These are phyloP conservation scores for Neoniphon sammara DNA, from an alignment of 2,797 vertebrate species.

Conservation along the genomic window DNA sequence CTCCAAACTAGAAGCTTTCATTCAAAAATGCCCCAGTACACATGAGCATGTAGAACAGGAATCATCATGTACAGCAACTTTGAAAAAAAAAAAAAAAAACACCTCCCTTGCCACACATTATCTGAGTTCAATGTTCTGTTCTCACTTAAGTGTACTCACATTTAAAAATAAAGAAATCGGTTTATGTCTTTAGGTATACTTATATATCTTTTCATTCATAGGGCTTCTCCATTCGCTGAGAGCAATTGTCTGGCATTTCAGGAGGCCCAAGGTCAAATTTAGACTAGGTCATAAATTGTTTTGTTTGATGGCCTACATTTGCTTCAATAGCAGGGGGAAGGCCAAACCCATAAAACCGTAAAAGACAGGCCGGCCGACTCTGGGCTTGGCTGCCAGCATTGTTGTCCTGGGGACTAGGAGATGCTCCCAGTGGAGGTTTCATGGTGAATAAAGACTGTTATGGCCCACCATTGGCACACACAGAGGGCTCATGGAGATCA, in stretches of 20 bases:
- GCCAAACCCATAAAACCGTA: conserved; percentile 85
- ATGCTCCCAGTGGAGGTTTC: conserved; percentile 76
- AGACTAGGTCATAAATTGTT: conserved; percentile 83
- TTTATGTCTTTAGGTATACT: conserved; percentile 52
- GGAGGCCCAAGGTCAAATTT: conserved; percentile 87
- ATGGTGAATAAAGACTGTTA: conserved; percentile 79
- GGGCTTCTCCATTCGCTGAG: conserved; percentile 66
- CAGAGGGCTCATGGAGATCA: conserved; percentile 71
- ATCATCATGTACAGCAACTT: conserved; percentile 31
- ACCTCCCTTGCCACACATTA: conserved; percentile 14
- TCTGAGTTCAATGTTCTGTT: conserved; percentile 23
- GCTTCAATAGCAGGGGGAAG: conserved; percentile 85
- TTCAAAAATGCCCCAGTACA: conserved; percentile 32
- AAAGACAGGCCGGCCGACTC: conserved; percentile 76
- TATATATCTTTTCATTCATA: conserved; percentile 61
- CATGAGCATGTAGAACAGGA: conserved; percentile 17
- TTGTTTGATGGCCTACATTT: conserved; percentile 86
- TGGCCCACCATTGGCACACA: conserved; percentile 72
- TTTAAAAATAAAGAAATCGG: conserved; percentile 46
- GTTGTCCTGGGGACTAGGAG: conserved; percentile 77
- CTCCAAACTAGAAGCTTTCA: conserved; percentile 44
- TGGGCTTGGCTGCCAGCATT: conserved; percentile 78
- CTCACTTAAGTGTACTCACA: conserved; percentile 12
- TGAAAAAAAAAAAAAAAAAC: conserved; percentile 26
- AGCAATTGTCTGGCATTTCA: conserved; percentile 78